Percentiles rank a stretch among this genome's conserved stretches.
Evolutionary conservation across 1,140 invertebrate species (phyloP).

Genomic region (Caenorhabditis inopinata): DNA sequence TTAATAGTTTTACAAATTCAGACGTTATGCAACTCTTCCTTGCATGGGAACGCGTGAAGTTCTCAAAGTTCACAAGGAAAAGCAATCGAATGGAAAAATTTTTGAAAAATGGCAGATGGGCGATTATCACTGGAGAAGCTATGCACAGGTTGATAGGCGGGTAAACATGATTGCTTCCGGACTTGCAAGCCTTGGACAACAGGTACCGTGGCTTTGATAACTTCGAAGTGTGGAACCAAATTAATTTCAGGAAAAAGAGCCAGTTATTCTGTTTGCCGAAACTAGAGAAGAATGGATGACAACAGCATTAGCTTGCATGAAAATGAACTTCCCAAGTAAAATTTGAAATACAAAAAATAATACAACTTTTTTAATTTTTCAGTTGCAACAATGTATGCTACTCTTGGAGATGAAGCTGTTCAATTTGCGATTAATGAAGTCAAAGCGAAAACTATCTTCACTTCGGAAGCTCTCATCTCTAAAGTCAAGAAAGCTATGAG

Average conservation of each 20-base stretch:
- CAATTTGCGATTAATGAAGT: conserved; percentile 94
- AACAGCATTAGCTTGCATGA: conserved; percentile 87
- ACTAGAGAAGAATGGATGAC: conserved; percentile 96
- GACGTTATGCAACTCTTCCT: conserved; percentile 74
- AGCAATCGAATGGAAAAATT: conserved; percentile 85
- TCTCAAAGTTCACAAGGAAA: conserved; percentile 86
- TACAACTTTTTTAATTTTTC: conserved; percentile 64
- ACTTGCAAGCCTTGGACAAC: conserved; percentile 72
- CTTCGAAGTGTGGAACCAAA: too few relatives aligned
- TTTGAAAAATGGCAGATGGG: conserved; percentile 82
- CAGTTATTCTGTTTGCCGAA: conserved; percentile 91
- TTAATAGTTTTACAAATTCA: conserved; percentile 69
- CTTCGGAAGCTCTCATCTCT: conserved; percentile 57
- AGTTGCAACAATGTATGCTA: conserved; percentile 94
- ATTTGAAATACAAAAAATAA: too few relatives aligned
- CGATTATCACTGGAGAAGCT: conserved; percentile 87
- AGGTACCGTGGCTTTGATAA: conserved; percentile 67
- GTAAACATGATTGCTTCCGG: conserved; percentile 78
- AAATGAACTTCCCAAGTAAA: conserved; percentile 80
- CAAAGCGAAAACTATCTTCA: conserved; percentile 74
- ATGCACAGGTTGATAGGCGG: conserved; percentile 76
- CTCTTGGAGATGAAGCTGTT: conserved; percentile 90
- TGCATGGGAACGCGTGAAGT: conserved; percentile 88
- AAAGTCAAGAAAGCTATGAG: conserved; percentile 53
- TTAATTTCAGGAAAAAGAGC: conserved; percentile 67